Evolutionary conservation across 2,888 invertebrate species (phyloP), one percentile per base, ranked within the genome.

Genomic region (Orchesellides sinensis): DNA sequence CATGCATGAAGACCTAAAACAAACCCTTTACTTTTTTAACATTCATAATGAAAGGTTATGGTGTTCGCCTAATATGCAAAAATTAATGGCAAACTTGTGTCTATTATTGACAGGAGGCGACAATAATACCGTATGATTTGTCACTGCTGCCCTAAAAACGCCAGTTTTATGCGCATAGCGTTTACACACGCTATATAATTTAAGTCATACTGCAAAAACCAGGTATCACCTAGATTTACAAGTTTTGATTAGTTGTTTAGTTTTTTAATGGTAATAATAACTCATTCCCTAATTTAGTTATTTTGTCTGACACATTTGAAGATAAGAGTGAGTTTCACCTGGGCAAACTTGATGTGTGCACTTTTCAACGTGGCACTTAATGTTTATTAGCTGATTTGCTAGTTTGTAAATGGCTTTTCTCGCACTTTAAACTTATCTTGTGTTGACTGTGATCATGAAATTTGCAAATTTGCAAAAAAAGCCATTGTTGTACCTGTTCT

Each of bases 391-490:
- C 73, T 73, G 73, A 54, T 52, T 65, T 73, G 80, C 80, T 80
- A 45, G 73, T 80, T 80, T 80, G 35, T 49, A 35, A 68, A 77
- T 77, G 21, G 29, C 77, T 77, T 68, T 66, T 32, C 72, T 79
- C 63, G 65, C 70, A 72, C 79, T 72, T 29, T 40, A 35, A 52
- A 49, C n/a, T n/a, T 47, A 54, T 69, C 6, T 19, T 29, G 54
- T 2, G 54, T 19, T 69, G 70, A 69, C 35, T 54, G 23, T 47
- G 21, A 40, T 54, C 45, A 66, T 23, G 47, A n/a, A 61, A 61
- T 17, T 63, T 74, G 73, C 73, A 63, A 74, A 74, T 49, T 32
- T 47, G 73, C n/a, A n/a, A 21, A 52, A 23, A 21, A 17, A 45
- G 63, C 63, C 8, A 14, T 17, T 59, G 59, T 59, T 32, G 59